phyloP scores from a whole-genome alignment of 2,797 vertebrate genomes.

The Silurus aristotelis region DNA sequence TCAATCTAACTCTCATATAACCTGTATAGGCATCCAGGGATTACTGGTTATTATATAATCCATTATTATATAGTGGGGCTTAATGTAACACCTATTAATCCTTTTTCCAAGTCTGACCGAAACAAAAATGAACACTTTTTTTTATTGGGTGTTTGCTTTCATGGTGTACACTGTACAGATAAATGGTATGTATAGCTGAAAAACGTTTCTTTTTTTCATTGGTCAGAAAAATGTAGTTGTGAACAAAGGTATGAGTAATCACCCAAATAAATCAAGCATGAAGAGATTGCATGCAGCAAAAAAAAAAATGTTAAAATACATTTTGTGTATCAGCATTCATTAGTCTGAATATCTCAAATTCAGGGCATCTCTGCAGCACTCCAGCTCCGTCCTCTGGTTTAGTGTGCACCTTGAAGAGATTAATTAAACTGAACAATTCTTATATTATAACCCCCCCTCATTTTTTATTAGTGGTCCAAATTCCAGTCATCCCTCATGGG shows the following conservation, averaged over 20 bases:
- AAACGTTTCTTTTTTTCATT: neutral
- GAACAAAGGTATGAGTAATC: neutral
- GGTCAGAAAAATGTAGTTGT: neutral
- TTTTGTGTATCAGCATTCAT: neutral
- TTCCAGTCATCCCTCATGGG: neutral
- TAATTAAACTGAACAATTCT: neutral
- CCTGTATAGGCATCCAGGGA: neutral
- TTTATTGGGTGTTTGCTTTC: neutral
- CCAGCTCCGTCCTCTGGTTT: neutral
- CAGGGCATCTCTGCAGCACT: neutral
- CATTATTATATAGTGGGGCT: neutral
- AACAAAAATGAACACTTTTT: neutral
- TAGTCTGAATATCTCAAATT: neutral
- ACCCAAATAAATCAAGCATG: neutral
- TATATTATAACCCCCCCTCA: neutral
- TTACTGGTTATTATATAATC: neutral
- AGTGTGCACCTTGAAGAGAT: neutral
- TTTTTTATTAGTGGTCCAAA: neutral
- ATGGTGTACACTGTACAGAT: neutral
- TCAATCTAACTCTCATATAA: neutral
- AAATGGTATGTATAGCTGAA: neutral
- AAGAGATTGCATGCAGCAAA: neutral
- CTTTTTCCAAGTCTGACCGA: neutral
- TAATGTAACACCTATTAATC: neutral
- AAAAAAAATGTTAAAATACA: neutral